These are phyloP conservation scores for Tromatobia lineatoria DNA, from an alignment of 2,888 invertebrate genomes.

Conservation along the genomic window DNA sequence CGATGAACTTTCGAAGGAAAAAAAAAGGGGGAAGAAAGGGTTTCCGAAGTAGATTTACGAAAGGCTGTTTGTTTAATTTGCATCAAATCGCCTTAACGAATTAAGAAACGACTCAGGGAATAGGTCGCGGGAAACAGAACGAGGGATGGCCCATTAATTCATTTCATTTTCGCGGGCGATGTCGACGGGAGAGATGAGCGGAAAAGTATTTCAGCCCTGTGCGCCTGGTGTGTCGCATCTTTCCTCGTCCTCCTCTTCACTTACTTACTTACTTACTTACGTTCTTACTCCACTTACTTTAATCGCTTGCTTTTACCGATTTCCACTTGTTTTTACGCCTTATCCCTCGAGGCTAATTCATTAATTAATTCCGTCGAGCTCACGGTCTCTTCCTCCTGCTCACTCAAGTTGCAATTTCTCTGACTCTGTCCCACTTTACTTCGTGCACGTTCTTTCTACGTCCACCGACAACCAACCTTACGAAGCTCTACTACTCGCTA, in stretches of 20 bases:
- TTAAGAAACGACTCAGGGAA: slow-evolving; percentile 61
- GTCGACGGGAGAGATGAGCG: slow-evolving; percentile 61
- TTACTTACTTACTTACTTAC: slow-evolving; percentile 83
- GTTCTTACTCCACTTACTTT: slow-evolving; percentile 84
- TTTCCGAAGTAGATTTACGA: slow-evolving; percentile 21
- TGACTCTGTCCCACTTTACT: slow-evolving; percentile 67
- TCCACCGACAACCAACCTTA: slow-evolving; percentile 77
- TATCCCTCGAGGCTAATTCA: slow-evolving; percentile 84
- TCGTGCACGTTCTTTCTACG: slow-evolving; percentile 68
- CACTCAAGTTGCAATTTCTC: slow-evolving; percentile 66
- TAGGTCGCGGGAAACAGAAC: slow-evolving; percentile 30
- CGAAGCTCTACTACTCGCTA: slow-evolving; percentile 82
- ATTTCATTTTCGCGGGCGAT: slow-evolving; percentile 67
- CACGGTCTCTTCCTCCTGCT: slow-evolving; percentile 44
- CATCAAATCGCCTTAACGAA: slow-evolving; percentile 76
- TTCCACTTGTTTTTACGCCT: slow-evolving; percentile 84
- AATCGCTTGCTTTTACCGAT: slow-evolving; percentile 81
- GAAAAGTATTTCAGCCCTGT: slow-evolving; percentile 29
- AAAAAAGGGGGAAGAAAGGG: slow-evolving; percentile 17
- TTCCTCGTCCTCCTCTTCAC: slow-evolving; percentile 79
- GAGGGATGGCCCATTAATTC: slow-evolving; percentile 60
- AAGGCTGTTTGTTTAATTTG: slow-evolving; percentile 75
- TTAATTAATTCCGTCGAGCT: slow-evolving; percentile 83
- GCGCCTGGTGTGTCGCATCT: slow-evolving; percentile 25
- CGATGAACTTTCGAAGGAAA: slow-evolving; percentile 16